Percentiles rank a stretch among this genome's conserved stretches.
Conservation (phyloP, 2,888 invertebrate genomes). For the Druceiella hillmani region DNA sequence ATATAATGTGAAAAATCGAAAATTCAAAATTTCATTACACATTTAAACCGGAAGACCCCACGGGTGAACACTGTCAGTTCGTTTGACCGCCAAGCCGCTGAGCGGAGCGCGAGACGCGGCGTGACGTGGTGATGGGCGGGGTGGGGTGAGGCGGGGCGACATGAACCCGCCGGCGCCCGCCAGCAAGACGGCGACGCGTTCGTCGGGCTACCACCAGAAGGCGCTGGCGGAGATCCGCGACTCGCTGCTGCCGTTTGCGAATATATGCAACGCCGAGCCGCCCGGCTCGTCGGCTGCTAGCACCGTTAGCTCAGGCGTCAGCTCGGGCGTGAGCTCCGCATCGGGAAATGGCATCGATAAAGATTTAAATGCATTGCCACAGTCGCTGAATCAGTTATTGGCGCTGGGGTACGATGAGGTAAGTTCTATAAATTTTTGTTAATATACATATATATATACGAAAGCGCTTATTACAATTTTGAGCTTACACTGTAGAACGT, state of each 20-base stretch:
- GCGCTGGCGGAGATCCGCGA: conserved; percentile 83
- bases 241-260: conserved; percentile 75
- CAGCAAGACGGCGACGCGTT: conserved; percentile 61
- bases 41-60: too few species aligned
- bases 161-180: conserved; percentile 58
- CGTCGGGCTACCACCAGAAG: conserved; percentile 79
- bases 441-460: conserved; percentile 15
- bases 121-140: conserved; percentile 46
- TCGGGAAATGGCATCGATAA: conserved; percentile 57
- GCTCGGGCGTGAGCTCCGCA: conserved; percentile 56
- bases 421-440: conserved; percentile 26
- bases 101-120: conserved; percentile 33
- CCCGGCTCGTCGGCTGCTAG: conserved; percentile 71
- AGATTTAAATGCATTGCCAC: conserved; percentile 58
- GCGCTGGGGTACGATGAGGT: conserved; percentile 75
- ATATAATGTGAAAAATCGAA: too few species aligned
- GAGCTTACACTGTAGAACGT: too few species aligned
- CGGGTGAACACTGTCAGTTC: too few species aligned
- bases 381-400: conserved; percentile 60
- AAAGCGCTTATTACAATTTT: too few species aligned
- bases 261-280: conserved; percentile 55
- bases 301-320: conserved; percentile 58
- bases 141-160: conserved; percentile 52
- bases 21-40: too few species aligned
- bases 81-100: too few species aligned